Conservation (phyloP, 2,888 invertebrate genomes). For the Ferrisia virgata region DNA sequence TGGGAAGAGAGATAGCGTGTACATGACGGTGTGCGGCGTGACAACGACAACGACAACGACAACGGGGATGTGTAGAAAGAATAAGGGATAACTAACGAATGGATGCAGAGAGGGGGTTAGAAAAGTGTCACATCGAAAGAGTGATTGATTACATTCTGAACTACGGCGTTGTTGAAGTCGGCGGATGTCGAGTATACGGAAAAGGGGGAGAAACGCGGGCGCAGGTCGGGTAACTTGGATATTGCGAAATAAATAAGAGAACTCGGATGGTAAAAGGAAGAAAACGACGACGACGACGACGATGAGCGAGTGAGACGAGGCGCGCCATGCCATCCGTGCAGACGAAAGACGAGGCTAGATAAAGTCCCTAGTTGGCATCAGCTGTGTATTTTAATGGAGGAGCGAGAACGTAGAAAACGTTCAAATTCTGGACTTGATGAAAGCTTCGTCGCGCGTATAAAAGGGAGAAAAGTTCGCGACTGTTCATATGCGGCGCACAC, state of each 20-base stretch:
- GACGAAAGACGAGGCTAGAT: constrained; percentile 24
- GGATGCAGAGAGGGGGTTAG: constrained; percentile 24
- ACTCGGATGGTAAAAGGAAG: constrained; percentile 28
- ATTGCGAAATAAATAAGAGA: constrained; percentile 46
- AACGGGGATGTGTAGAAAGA: constrained; percentile 46
- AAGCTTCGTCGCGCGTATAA: constrained; percentile 11
- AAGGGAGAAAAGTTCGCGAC: constrained; percentile 35
- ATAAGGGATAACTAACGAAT: constrained; percentile 42
- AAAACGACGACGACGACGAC: constrained; percentile 18
- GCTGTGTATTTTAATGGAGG: constrained; percentile 43
- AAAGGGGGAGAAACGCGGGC: neutral
- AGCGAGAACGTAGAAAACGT: constrained; percentile 35
- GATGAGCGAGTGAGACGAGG: neutral
- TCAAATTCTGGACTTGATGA: constrained; percentile 41
- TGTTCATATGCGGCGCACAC: neutral
- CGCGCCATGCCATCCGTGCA: neutral
- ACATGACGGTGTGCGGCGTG: constrained; percentile 19
- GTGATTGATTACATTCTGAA: constrained; percentile 46
- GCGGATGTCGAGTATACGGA: constrained; percentile 18
- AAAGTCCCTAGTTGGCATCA: constrained; percentile 45
- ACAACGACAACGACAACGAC: constrained; percentile 44
- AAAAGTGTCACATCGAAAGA: constrained; percentile 46
- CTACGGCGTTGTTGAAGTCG: constrained; percentile 45
- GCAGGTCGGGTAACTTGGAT: constrained; percentile 19
- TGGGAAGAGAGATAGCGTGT: constrained; percentile 40